A percentile compares a stretch with the other conserved stretches of the same genome.
Conservation (phyloP, 2,888 invertebrate species). For the Myopa tessellatipennis region DNA sequence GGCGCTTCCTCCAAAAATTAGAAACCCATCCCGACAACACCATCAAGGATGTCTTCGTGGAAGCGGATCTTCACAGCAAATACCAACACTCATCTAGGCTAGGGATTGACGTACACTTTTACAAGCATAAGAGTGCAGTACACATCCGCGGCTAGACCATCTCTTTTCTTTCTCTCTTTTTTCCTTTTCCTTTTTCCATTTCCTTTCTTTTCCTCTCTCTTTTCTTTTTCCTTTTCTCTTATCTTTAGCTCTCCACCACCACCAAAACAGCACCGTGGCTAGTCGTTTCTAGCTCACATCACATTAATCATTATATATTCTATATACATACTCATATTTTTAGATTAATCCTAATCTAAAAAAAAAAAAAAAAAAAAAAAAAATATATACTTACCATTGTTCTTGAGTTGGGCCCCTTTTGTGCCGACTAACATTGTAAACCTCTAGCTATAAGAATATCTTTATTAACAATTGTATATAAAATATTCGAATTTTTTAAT, state of each 20-base stretch:
- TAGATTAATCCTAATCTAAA: not conserved
- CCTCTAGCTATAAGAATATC: not conserved
- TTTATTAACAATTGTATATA: not conserved
- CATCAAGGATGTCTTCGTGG: not conserved
- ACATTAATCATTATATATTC: not conserved
- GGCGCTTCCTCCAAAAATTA: not conserved
- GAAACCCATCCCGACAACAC: not conserved
- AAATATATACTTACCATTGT: not conserved
- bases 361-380: not conserved
- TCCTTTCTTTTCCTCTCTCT: too few species aligned
- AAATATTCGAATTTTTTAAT: not conserved
- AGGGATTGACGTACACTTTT: not conserved
- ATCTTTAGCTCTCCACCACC: not conserved
- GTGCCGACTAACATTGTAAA: not conserved
- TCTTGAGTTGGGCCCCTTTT: not conserved
- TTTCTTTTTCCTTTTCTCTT: too few species aligned
- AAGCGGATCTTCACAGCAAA: not conserved
- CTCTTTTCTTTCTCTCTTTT: too few species aligned
- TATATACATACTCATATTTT: too few species aligned
- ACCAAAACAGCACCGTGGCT: not conserved
- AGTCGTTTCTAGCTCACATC: not conserved
- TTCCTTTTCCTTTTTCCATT: too few species aligned
- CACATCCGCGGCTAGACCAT: too few species aligned
- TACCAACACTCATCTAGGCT: not conserved
- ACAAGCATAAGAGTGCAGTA: not conserved